Percentiles rank a stretch among this genome's conserved stretches.
These are phyloP conservation scores for Ecdyonurus torrentis DNA, from an alignment of 2,888 invertebrate species.

Conservation along the genomic window DNA sequence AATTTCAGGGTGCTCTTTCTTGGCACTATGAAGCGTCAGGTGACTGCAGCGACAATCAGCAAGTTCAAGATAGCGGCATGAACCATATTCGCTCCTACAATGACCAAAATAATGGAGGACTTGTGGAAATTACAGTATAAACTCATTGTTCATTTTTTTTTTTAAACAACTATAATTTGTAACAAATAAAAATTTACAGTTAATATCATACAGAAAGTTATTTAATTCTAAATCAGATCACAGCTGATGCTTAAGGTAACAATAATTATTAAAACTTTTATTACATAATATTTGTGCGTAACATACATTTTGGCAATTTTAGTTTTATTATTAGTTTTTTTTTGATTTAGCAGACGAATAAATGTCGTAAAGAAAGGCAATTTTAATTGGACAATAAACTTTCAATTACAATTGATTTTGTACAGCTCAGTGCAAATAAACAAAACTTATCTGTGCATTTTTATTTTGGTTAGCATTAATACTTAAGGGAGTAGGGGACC, in stretches of 20 bases:
- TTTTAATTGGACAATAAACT: no score
- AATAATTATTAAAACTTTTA: neutral
- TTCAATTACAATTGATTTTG: no score
- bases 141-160: no score
- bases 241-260: neutral
- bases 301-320: no score
- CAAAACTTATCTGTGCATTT: no score
- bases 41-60: conserved; percentile 15
- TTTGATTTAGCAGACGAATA: neutral
- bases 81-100: conserved; percentile 9
- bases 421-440: no score
- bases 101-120: conserved; percentile 1
- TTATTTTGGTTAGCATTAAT: no score
- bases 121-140: neutral
- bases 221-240: neutral
- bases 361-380: neutral
- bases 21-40: conserved; percentile 18
- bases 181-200: neutral
- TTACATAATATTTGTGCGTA: no score
- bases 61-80: conserved; percentile 14
- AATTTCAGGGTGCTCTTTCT: conserved; percentile 13
- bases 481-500: no score
- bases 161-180: no score
- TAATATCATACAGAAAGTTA: no score
- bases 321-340: no score